Conservation (phyloP, 2,797 vertebrate species). For the Enteromius afrohamiltoni region DNA sequence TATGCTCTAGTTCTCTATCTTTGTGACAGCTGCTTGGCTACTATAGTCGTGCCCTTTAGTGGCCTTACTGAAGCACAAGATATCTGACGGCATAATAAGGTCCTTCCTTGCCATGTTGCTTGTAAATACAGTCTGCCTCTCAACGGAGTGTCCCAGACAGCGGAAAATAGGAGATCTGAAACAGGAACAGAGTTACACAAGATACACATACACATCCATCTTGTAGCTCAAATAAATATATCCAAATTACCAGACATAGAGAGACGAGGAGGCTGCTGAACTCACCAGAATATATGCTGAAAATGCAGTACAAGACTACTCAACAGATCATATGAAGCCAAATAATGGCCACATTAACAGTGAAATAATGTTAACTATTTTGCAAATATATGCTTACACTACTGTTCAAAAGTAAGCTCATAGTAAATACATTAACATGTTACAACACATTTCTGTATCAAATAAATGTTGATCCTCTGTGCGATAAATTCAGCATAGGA, state of each 20-base stretch:
- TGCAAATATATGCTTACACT: neutral
- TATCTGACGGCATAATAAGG: conserved; percentile 40
- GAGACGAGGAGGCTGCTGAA: neutral
- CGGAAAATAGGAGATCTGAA: conserved; percentile 59
- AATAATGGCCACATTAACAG: neutral
- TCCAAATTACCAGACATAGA: conserved; percentile 17
- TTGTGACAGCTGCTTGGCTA: conserved; percentile 40
- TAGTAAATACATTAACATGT: neutral
- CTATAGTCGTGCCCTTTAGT: conserved; percentile 15
- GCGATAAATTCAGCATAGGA: neutral
- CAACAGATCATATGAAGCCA: neutral
- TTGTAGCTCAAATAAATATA: conserved; percentile 32
- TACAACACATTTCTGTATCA: neutral
- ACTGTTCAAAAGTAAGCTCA: neutral
- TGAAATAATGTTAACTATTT: neutral
- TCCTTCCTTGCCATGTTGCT: conserved; percentile 44
- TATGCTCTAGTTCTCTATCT: conserved; percentile 3
- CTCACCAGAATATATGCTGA: neutral
- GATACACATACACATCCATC: conserved; percentile 37
- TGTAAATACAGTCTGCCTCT: conserved; percentile 58
- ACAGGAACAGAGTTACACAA: conserved; percentile 56
- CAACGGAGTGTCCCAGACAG: conserved; percentile 49
- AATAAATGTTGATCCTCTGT: neutral
- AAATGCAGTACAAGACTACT: neutral
- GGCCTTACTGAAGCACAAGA: conserved; percentile 39